Percentiles rank a stretch among this genome's conserved stretches.
Evolutionary conservation across 2,113 vertebrate species (phyloP).

Genomic region (Myiagra hebetior): DNA sequence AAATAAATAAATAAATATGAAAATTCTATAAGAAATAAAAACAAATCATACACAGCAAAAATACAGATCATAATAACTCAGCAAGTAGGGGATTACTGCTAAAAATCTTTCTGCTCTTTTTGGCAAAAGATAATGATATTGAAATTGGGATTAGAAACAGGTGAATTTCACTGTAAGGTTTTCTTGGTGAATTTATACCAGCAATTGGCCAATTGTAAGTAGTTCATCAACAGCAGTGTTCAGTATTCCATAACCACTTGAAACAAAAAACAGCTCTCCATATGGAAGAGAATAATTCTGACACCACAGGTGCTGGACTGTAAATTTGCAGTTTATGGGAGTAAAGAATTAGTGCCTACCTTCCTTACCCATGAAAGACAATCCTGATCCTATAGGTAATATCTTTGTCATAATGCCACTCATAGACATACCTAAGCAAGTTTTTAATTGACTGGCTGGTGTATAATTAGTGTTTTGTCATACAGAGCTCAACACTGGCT

Average conservation of each 20-base stretch:
- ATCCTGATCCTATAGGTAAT: neutral
- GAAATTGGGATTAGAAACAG: neutral
- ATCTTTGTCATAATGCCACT: neutral
- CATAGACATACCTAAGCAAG: neutral
- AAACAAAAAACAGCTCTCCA: neutral
- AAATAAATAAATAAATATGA: neutral
- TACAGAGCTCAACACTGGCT: neutral
- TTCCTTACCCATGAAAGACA: neutral
- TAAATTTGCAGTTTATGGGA: neutral
- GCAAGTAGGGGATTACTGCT: neutral
- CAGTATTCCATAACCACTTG: neutral
- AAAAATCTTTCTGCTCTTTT: slow-evolving; percentile 12
- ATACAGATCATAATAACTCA: neutral
- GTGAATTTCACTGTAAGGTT: neutral
- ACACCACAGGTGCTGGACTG: neutral
- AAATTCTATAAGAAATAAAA: neutral
- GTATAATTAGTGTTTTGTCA: neutral
- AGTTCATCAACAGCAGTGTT: neutral
- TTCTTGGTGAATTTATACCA: neutral
- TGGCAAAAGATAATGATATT: neutral
- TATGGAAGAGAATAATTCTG: neutral
- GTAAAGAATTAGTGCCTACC: neutral
- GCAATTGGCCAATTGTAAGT: neutral
- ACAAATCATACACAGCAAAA: neutral
- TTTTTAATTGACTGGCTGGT: neutral